These are phyloP conservation scores for Zosterops borbonicus DNA, from an alignment of 2,113 vertebrate species.

Conservation along the genomic window DNA sequence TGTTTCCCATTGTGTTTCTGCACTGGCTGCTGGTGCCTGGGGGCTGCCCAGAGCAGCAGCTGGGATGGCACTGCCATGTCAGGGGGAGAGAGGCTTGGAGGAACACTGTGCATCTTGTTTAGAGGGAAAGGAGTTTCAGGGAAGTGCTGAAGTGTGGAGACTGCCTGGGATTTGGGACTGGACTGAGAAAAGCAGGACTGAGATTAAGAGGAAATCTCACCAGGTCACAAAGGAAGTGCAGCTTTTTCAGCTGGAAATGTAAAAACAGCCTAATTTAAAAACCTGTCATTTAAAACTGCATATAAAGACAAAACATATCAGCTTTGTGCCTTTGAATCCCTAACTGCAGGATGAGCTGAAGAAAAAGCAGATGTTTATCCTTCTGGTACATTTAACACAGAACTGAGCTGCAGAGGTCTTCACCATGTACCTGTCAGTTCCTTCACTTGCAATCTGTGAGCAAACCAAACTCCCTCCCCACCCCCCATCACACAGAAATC, in stretches of 20 bases:
- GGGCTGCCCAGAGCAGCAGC: neutral
- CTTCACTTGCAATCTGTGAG: neutral
- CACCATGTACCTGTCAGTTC: neutral
- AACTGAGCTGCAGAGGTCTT: neutral
- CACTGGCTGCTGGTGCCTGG: neutral
- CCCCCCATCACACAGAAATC: neutral
- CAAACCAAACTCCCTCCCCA: neutral
- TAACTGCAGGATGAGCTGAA: neutral
- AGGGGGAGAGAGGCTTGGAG: neutral
- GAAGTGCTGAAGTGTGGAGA: neutral
- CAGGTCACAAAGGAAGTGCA: neutral
- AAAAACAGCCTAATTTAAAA: neutral
- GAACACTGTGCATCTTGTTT: neutral
- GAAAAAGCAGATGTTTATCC: constrained; percentile 12
- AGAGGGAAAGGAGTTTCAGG: neutral
- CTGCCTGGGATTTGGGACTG: neutral
- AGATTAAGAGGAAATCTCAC: neutral
- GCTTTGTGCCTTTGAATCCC: neutral
- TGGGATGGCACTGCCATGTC: neutral
- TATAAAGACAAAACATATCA: neutral
- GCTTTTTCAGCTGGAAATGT: neutral
- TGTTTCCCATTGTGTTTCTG: neutral
- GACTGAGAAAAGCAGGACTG: neutral
- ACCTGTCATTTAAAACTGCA: neutral
- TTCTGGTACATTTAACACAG: constrained; percentile 20